Evolutionary conservation across 1,140 invertebrate genomes (phyloP).

Genomic region (Lucilia sericata): DNA sequence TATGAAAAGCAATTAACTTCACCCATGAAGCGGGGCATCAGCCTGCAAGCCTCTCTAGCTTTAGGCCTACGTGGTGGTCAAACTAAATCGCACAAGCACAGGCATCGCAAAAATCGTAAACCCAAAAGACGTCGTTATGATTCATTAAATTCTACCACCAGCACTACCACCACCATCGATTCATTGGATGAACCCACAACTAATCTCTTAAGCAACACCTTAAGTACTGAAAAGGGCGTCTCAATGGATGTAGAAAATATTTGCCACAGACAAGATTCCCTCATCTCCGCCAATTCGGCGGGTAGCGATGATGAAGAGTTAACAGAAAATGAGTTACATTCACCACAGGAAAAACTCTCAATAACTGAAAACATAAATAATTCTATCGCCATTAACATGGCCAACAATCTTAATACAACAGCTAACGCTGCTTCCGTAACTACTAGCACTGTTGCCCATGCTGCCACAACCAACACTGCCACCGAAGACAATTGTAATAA

Average conservation of each 20-base stretch:
- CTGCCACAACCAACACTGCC: background rate
- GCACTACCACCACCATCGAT: slow-evolving; percentile 17
- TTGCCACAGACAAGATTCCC: slow-evolving; percentile 17
- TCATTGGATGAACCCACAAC: slow-evolving; percentile 51
- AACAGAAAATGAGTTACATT: slow-evolving; percentile 12
- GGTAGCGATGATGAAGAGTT: slow-evolving; percentile 20
- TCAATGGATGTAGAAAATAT: slow-evolving; percentile 47
- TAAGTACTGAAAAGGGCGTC: slow-evolving; percentile 46
- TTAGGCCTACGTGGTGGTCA: background rate
- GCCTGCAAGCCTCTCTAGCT: slow-evolving; percentile 47
- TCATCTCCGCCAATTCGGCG: background rate
- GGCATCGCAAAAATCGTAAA: slow-evolving; percentile 66
- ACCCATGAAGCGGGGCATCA: slow-evolving; percentile 57
- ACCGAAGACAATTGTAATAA: too few relatives aligned
- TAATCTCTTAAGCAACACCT: slow-evolving; percentile 47
- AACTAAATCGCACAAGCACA: slow-evolving; percentile 58
- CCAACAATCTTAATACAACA: background rate
- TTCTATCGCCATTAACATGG: background rate
- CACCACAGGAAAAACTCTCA: slow-evolving; percentile 14
- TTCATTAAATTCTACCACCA: slow-evolving; percentile 45
- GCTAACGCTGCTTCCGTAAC: background rate
- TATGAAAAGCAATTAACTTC: slow-evolving; percentile 79
- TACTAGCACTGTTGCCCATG: background rate
- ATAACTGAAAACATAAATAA: background rate
- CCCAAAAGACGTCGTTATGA: slow-evolving; percentile 51